These are phyloP conservation scores for Marcusenius ussheri DNA, from an alignment of 2,113 vertebrate species.

Conservation along the genomic window DNA sequence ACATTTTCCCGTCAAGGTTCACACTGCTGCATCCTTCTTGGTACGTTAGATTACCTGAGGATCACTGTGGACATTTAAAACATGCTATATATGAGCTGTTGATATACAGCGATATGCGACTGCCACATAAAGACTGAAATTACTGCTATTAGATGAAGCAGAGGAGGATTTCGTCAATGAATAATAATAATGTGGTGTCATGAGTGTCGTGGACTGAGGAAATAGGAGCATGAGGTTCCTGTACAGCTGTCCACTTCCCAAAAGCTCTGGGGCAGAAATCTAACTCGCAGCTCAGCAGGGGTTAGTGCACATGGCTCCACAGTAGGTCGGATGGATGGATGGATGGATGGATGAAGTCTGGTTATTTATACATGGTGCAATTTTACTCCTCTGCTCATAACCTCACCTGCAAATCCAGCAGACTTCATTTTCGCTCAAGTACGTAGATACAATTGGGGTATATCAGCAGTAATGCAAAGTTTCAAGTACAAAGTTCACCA, in stretches of 20 bases:
- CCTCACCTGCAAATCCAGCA: background rate
- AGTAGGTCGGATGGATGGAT: background rate
- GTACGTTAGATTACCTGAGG: background rate
- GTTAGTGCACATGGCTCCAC: background rate
- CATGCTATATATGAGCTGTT: background rate
- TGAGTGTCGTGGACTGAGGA: background rate
- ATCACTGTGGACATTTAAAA: background rate
- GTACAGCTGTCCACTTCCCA: background rate
- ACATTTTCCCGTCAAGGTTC: background rate
- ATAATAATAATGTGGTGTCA: background rate
- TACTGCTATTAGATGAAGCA: background rate
- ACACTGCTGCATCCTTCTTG: background rate
- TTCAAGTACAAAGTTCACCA: background rate
- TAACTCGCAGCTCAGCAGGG: background rate
- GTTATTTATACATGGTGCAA: background rate
- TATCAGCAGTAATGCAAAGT: background rate
- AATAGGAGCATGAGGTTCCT: background rate
- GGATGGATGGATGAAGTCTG: background rate
- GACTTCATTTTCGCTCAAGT: background rate
- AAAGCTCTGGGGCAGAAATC: background rate
- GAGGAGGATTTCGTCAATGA: background rate
- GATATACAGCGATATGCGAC: background rate
- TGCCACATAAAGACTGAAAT: background rate
- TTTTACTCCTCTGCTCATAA: background rate
- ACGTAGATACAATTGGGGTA: background rate